Conservation (phyloP, 2,797 vertebrate species). For the Enteromius argenteus region DNA sequence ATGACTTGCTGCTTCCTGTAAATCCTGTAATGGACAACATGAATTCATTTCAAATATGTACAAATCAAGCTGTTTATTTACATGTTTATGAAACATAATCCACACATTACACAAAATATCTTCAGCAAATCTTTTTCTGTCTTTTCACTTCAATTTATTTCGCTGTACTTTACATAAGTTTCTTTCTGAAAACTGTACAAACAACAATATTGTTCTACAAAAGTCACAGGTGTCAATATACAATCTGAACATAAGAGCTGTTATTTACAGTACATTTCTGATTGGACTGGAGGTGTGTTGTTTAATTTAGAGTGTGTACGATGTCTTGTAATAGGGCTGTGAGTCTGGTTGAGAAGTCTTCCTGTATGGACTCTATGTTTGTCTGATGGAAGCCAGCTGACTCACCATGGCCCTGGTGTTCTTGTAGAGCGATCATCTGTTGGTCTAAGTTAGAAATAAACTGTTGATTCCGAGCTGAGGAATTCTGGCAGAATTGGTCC, state of each 20-base stretch:
- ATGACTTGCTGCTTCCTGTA: constrained; percentile 38
- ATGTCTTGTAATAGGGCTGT: constrained; percentile 81
- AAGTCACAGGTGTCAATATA: constrained; percentile 45
- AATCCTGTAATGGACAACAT: constrained; percentile 8
- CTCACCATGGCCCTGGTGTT: constrained; percentile 53
- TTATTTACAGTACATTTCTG: constrained; percentile 59
- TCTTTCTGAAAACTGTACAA: constrained; percentile 32
- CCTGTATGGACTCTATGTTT: constrained; percentile 68
- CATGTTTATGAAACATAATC: constrained; percentile 32
- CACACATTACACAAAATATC: constrained; percentile 30
- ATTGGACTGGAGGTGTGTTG: background rate
- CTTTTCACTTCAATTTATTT: background rate
- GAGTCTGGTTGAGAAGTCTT: constrained; percentile 78
- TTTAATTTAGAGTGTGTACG: constrained; percentile 56
- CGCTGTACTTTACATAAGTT: background rate
- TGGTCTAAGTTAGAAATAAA: constrained; percentile 71
- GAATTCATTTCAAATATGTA: constrained; percentile 26
- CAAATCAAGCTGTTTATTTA: constrained; percentile 32
- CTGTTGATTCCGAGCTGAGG: constrained; percentile 66
- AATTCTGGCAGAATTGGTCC: constrained; percentile 75
- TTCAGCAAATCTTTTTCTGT: constrained; percentile 45
- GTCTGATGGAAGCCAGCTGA: constrained; percentile 54
- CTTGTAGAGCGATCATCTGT: constrained; percentile 68
- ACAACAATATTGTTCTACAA: constrained; percentile 42
- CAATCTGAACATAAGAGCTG: constrained; percentile 27